Conservation (phyloP, 2,888 invertebrate genomes). For the Macrophya annulata region DNA sequence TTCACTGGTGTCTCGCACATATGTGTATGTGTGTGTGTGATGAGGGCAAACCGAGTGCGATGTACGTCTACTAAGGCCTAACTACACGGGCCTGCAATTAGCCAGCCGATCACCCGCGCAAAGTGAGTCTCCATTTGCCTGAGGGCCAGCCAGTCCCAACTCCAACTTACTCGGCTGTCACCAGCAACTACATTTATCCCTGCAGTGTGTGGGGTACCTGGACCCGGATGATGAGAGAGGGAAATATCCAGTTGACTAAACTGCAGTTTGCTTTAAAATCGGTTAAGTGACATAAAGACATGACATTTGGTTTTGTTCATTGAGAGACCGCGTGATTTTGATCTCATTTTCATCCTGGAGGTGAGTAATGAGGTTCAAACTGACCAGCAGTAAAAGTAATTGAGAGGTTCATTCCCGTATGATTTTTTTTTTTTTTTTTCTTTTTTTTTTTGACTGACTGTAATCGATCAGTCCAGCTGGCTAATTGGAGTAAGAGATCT, state of each 20-base stretch:
- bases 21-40: neutral
- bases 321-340: neutral
- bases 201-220: neutral
- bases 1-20: slow-evolving; percentile 35
- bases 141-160: slow-evolving; percentile 26
- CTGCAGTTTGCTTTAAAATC: neutral
- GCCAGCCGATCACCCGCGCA: slow-evolving; percentile 46
- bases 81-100: slow-evolving; percentile 41
- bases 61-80: slow-evolving; percentile 9
- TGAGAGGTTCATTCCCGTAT: neutral
- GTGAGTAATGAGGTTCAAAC: neutral
- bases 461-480: slow-evolving; percentile 17
- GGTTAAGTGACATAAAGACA: neutral
- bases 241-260: neutral
- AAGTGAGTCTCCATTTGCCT: slow-evolving; percentile 12
- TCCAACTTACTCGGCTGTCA: slow-evolving; percentile 1
- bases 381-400: neutral
- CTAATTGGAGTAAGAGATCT: slow-evolving; percentile 3
- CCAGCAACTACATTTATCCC: neutral
- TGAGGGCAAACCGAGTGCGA: slow-evolving; percentile 17
- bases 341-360: neutral
- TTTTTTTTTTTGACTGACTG: neutral
- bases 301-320: neutral
- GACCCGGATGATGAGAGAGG: neutral
- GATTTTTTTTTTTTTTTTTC: neutral